phyloP scores from a whole-genome alignment of 2,113 vertebrate species.

The Otocyon megalotis region DNA sequence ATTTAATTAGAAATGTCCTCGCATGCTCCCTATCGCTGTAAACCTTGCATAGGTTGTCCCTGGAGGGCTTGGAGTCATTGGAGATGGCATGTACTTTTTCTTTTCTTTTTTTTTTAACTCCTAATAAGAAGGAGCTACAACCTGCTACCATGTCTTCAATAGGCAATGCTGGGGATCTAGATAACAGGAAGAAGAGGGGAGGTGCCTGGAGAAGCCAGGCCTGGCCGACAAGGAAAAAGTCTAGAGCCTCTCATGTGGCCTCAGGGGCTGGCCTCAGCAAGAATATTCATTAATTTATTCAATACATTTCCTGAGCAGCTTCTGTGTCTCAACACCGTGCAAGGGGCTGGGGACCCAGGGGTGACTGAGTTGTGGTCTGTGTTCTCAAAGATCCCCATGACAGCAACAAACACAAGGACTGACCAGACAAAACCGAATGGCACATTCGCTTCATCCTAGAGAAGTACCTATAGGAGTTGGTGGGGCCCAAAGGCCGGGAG shows the following conservation, averaged over 20 bases:
- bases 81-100: neutral
- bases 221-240: neutral
- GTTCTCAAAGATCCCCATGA: neutral
- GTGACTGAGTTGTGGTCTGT: rapidly evolving
- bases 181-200: rapidly evolving
- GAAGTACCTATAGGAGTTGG: rapidly evolving
- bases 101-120: neutral
- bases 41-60: slow-evolving; percentile 37
- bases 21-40: neutral
- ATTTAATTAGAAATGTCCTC: slow-evolving; percentile 77
- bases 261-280: neutral
- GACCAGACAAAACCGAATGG: neutral
- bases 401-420: neutral
- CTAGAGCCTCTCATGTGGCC: rapidly evolving
- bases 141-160: neutral
- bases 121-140: neutral
- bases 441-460: rapidly evolving
- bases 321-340: rapidly evolving
- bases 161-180: neutral
- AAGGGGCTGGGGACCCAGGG: neutral
- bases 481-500: neutral
- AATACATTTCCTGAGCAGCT: neutral
- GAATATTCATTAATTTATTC: neutral
- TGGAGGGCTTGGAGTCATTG: slow-evolving; percentile 2
- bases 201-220: neutral